phyloP scores from a whole-genome alignment of 2,113 vertebrate genomes.

The Agapornis roseicollis region DNA sequence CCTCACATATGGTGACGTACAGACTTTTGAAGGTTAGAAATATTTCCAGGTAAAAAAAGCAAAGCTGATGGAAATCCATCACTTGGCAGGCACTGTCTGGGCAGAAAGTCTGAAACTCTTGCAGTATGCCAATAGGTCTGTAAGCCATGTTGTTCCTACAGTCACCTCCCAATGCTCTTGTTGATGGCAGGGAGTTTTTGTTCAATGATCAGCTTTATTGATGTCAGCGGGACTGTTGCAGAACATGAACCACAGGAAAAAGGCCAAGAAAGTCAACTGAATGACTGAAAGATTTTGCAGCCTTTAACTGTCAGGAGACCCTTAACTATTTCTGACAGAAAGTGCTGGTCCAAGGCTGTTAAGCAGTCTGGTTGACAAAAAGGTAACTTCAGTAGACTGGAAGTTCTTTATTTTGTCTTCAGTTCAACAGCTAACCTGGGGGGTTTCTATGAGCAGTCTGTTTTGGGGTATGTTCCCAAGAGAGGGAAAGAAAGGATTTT shows the following conservation, averaged over 20 bases:
- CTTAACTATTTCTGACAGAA: not conserved
- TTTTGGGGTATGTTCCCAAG: not conserved
- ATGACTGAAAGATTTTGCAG: not conserved
- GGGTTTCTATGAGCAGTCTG: not conserved
- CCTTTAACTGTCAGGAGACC: fast-evolving
- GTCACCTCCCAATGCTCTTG: not conserved
- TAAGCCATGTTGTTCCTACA: not conserved
- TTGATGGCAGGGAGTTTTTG: not conserved
- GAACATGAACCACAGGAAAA: not conserved
- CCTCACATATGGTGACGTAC: not conserved
- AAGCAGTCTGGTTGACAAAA: not conserved
- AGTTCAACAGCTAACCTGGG: not conserved
- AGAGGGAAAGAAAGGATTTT: not conserved
- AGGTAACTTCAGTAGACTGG: not conserved
- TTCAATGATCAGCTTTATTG: not conserved
- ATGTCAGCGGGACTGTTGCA: not conserved
- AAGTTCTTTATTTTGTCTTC: not conserved
- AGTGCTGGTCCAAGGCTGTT: not conserved
- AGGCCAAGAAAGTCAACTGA: not conserved
- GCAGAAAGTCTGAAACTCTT: not conserved
- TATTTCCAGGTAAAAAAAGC: not conserved
- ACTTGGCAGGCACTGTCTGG: not conserved
- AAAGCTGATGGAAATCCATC: not conserved
- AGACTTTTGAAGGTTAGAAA: not conserved
- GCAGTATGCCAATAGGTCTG: not conserved